phyloP scores from a whole-genome alignment of 2,797 vertebrate species.

The Aldrovandia affinis region DNA sequence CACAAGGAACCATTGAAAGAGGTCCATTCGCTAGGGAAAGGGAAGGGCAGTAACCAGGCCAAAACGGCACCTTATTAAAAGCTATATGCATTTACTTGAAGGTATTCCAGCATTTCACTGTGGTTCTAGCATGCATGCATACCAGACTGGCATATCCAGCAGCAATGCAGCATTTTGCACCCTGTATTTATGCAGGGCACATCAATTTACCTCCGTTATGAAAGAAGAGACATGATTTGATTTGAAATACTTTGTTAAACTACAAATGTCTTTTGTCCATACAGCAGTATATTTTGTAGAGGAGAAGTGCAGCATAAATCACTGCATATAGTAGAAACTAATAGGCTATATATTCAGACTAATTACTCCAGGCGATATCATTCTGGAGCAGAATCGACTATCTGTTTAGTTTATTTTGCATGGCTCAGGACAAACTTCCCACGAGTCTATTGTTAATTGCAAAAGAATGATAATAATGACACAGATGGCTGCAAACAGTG shows the following conservation, averaged over 20 bases:
- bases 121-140: neutral
- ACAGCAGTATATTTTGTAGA: constrained; percentile 20
- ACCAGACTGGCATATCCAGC: neutral
- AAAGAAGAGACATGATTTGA: constrained; percentile 26
- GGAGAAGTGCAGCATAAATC: constrained; percentile 21
- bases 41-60: neutral
- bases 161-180: constrained; percentile 11
- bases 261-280: constrained; percentile 16
- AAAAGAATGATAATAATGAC: too few species aligned
- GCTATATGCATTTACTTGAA: neutral
- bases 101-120: neutral
- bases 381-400: constrained; percentile 11
- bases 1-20: neutral
- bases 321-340: constrained; percentile 27
- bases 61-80: neutral
- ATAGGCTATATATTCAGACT: constrained; percentile 27
- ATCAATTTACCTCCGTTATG: constrained; percentile 16
- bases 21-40: neutral
- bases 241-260: constrained; percentile 29
- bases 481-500: too few species aligned
- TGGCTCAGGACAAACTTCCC: too few species aligned
- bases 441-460: too few species aligned
- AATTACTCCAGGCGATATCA: constrained; percentile 18
- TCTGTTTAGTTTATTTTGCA: neutral
- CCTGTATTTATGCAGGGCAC: neutral